These are phyloP conservation scores for Urocynchramus pylzowi DNA, from an alignment of 2,113 vertebrate genomes.

Conservation along the genomic window DNA sequence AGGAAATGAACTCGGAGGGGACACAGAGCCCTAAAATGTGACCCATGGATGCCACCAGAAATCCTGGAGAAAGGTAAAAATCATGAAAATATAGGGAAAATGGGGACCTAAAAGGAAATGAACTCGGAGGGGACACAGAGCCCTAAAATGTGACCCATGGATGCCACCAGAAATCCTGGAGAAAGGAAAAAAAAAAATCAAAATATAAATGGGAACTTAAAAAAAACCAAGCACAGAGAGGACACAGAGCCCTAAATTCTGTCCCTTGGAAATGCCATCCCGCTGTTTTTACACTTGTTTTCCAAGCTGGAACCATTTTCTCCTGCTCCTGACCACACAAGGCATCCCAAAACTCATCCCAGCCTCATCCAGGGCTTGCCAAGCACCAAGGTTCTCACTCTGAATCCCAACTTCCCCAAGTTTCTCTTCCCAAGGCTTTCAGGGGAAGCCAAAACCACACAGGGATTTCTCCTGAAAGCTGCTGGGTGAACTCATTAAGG, in stretches of 20 bases:
- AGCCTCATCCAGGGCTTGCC: background rate
- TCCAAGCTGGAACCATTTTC: background rate
- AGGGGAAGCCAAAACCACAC: constrained; percentile 40
- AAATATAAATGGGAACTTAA: background rate
- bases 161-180: background rate
- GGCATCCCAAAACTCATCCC: background rate
- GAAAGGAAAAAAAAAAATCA: background rate
- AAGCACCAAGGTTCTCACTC: accelerated
- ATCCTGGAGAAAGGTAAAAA: background rate
- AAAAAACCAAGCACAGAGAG: accelerated
- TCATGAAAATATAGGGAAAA: background rate
- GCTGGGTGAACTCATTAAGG: constrained; percentile 22
- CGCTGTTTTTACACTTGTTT: accelerated
- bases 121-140: background rate
- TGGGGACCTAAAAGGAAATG: background rate
- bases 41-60: accelerated
- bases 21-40: background rate
- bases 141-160: background rate
- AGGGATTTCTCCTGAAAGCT: background rate
- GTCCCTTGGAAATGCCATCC: background rate
- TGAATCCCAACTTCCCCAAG: background rate
- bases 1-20: background rate
- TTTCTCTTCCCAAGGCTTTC: constrained; percentile 16
- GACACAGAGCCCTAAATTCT: background rate
- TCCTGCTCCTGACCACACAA: background rate